Conservation (phyloP, 2,888 invertebrate species). For the Oscheius sp. region DNA sequence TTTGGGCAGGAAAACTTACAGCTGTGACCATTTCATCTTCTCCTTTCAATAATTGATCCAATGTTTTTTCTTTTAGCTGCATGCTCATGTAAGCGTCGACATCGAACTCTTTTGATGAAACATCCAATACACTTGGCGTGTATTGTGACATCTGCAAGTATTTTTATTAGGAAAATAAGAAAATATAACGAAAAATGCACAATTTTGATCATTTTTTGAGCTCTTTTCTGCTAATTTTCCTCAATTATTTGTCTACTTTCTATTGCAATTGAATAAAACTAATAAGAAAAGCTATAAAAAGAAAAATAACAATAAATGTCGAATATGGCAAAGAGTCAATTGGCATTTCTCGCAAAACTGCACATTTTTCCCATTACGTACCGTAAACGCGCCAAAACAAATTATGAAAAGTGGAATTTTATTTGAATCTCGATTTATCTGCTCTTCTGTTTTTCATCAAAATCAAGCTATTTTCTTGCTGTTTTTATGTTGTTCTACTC, state of each 20-base stretch:
- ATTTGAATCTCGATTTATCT: not conserved
- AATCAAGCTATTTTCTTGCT: no score
- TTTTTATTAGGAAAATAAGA: not conserved
- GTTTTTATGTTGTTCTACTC: not conserved
- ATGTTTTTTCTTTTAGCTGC: slow-evolving; percentile 64
- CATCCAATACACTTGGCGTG: slow-evolving; percentile 43
- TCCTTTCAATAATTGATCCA: slow-evolving; percentile 69
- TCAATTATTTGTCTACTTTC: no score
- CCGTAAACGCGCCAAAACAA: slow-evolving; percentile 23
- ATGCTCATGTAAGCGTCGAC: slow-evolving; percentile 69
- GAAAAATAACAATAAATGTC: no score
- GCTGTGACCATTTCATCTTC: slow-evolving; percentile 70
- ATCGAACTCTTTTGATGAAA: slow-evolving; percentile 70
- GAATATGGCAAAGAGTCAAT: not conserved
- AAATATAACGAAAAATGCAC: not conserved
- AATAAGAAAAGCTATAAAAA: no score
- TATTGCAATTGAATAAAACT: no score
- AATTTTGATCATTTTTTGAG: no score
- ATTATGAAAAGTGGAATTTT: slow-evolving; percentile 34
- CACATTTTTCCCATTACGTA: not conserved
- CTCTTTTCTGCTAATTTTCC: no score
- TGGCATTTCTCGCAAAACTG: not conserved
- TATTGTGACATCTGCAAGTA: slow-evolving; percentile 2
- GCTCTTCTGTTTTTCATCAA: not conserved
- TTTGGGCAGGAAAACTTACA: slow-evolving; percentile 41